phyloP scores from a whole-genome alignment of 2,888 invertebrate species.

The Sesia bembeciformis region DNA sequence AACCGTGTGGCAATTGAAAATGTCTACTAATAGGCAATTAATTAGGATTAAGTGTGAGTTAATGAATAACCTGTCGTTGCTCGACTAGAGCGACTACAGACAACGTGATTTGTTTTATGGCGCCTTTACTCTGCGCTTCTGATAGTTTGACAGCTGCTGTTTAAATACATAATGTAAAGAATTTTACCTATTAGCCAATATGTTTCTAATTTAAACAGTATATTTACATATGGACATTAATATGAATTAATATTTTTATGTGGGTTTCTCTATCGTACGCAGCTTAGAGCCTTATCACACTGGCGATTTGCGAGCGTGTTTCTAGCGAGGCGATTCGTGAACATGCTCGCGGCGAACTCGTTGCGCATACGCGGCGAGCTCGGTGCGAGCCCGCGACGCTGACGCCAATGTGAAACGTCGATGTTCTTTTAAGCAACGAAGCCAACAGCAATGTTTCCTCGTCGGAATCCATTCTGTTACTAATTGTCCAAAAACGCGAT shows the following conservation, averaged over 20 bases:
- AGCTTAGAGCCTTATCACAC: too few relatives aligned
- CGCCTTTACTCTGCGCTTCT: neutral
- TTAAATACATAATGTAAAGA: neutral
- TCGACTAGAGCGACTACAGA: slow-evolving; percentile 29
- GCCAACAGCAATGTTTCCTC: too few relatives aligned
- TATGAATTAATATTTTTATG: slow-evolving; percentile 4
- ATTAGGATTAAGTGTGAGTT: slow-evolving; percentile 59
- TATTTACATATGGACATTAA: slow-evolving; percentile 14
- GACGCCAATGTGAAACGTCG: too few relatives aligned
- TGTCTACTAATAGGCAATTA: slow-evolving; percentile 62
- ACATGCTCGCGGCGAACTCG: too few relatives aligned
- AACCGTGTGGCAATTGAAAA: slow-evolving; percentile 60
- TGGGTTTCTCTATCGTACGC: too few relatives aligned
- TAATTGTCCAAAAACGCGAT: too few relatives aligned
- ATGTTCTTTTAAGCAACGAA: too few relatives aligned
- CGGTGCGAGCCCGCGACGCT: too few relatives aligned
- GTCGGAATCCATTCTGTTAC: too few relatives aligned
- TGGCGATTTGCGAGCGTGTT: too few relatives aligned
- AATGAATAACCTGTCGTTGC: slow-evolving; percentile 49
- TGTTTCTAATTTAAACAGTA: neutral
- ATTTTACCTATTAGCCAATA: neutral
- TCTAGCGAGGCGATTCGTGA: too few relatives aligned
- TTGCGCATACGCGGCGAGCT: too few relatives aligned
- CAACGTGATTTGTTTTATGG: slow-evolving; percentile 6
- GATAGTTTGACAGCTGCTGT: neutral